Base-by-base conservation (phyloP, 2,113 vertebrate genomes). In the Grus americana region DNA sequence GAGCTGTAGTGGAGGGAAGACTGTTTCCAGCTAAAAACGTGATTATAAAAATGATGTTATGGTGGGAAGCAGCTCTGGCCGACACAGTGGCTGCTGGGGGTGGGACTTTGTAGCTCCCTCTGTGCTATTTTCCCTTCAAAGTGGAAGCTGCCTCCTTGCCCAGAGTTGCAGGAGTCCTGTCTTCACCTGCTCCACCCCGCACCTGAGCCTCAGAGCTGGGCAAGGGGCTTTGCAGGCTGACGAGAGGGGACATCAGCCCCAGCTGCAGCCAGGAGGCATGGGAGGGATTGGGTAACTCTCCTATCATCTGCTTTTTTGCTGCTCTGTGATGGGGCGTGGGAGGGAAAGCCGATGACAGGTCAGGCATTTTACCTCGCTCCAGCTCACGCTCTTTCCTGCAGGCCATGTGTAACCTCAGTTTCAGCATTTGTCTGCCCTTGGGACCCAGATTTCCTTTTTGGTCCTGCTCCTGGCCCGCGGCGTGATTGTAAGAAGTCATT, bases 211-310 rank as follows among this genome's bases (percentile, higher is more conserved):
- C 6, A 4, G 54, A 70, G 44, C 67, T 12, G 17, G 46, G 40
- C 59, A 20, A 34, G 12, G 58, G 38, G 13, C 15, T 75, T 59
- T 84, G 32, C 26, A 30, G 7, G 27, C 36, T 44, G 57, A 13
- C 22, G 46, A 49, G 59, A 82, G 87, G 55, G 19, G 42, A 12
- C 46, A 55, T 20, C 62, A 49, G 55, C 46, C 30, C 17, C 59
- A 65, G 54, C 2, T 5, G 0, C 1, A 2, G 30, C 21, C 2
- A 0, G 47, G 54, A 88, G 50, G 5, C 5, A 30, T 63, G 57
- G 81, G 42, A n/a, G 65, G 74, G 47, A n/a, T 38, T 63, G 66
- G 47, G 38, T 22, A 58, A 52, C 42, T 46, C 50, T 86, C 27
- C 36, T 32, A 3, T 20, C 40, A 2, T 24, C 61, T 23, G 26